Evolutionary conservation across 2,113 vertebrate species (phyloP).

Genomic region (Xiphorhynchus elegans): DNA sequence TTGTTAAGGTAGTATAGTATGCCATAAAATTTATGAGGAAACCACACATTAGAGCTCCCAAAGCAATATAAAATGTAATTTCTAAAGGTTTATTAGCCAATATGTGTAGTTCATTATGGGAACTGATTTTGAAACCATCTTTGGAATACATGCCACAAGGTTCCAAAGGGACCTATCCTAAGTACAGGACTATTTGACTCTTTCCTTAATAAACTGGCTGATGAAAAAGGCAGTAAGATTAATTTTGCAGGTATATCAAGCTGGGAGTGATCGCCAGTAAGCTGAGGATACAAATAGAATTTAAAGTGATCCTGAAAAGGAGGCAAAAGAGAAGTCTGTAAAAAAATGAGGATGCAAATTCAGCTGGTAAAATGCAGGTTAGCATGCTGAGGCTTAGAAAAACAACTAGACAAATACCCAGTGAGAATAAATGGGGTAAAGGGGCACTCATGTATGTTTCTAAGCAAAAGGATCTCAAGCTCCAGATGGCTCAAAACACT

Average conservation of each 20-base stretch:
- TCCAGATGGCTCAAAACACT: neutral
- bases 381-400: neutral
- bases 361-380: neutral
- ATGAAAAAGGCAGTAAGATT: constrained; percentile 5
- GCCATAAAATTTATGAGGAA: neutral
- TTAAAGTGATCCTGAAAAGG: neutral
- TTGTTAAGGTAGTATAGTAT: neutral
- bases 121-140: neutral
- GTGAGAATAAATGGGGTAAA: neutral
- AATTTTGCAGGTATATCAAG: neutral
- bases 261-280: neutral
- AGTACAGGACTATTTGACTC: neutral
- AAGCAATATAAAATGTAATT: constrained; percentile 9
- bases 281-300: neutral
- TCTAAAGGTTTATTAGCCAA: neutral
- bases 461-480: neutral
- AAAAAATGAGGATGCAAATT: neutral
- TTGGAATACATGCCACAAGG: neutral
- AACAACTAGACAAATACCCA: neutral
- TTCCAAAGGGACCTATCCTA: neutral
- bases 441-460: neutral
- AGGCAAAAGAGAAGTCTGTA: neutral
- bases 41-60: neutral
- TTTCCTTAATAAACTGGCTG: neutral
- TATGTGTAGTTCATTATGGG: neutral